A percentile compares a stretch with the other conserved stretches of the same genome.
These are phyloP conservation scores for Chlorodrepanis virens DNA, from an alignment of 2,113 vertebrate genomes.

Conservation along the genomic window DNA sequence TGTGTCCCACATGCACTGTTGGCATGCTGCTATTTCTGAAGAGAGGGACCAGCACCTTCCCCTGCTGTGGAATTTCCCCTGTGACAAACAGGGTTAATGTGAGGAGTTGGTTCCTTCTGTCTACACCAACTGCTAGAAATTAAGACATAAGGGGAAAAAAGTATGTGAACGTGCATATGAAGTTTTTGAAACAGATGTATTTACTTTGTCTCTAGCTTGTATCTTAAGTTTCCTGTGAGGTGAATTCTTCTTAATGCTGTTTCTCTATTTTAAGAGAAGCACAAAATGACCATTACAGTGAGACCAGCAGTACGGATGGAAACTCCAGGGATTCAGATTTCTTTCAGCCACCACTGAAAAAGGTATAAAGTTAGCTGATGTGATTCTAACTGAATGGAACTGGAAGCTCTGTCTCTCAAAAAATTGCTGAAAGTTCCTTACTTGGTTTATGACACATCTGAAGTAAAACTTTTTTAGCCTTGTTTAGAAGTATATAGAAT, in stretches of 20 bases:
- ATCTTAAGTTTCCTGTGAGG: conserved; percentile 45
- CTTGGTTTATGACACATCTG: background rate
- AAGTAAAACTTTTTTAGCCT: background rate
- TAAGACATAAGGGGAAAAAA: background rate
- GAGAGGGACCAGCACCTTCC: background rate
- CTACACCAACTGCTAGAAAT: background rate
- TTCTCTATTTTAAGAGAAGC: conserved; percentile 82
- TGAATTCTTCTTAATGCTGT: conserved; percentile 54
- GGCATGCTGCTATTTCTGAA: background rate
- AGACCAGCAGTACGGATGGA: conserved; percentile 89
- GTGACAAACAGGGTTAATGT: background rate
- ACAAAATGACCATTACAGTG: conserved; percentile 85
- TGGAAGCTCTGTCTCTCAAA: background rate
- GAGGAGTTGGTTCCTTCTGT: background rate
- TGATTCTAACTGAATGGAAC: background rate
- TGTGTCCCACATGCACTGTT: background rate
- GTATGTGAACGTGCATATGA: background rate
- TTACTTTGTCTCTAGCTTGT: conserved; percentile 49
- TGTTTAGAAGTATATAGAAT: background rate
- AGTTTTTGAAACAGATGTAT: conserved; percentile 23
- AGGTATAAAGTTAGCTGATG: conserved; percentile 74
- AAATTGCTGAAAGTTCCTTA: background rate
- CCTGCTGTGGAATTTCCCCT: background rate
- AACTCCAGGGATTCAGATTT: conserved; percentile 92
- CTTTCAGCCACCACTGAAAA: conserved; percentile 93